Percentiles rank a stretch among this genome's conserved stretches.
Conservation (phyloP, 1,140 invertebrate genomes). For the Aphelenchoides besseyi region DNA sequence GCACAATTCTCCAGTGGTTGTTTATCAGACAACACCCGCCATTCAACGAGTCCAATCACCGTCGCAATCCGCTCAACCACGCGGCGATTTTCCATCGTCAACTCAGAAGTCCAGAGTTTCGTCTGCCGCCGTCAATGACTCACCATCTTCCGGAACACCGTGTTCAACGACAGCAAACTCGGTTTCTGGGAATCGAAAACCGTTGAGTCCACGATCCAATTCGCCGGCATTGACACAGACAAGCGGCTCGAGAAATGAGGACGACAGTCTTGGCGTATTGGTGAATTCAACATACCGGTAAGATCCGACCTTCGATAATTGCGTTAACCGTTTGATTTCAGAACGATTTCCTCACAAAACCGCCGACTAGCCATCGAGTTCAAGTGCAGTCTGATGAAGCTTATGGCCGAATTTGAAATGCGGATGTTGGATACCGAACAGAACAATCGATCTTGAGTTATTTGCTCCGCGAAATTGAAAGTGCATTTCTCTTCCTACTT, state of each 20-base stretch:
- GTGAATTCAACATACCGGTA: conserved; percentile 6
- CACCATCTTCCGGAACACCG: too few relatives aligned
- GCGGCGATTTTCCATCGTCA: too few relatives aligned
- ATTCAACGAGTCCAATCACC: too few relatives aligned
- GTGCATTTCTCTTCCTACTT: conserved; percentile 24
- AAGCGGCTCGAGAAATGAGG: background rate
- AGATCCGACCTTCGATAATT: background rate
- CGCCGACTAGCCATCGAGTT: conserved; percentile 8
- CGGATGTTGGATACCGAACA: background rate
- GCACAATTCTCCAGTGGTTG: background rate
- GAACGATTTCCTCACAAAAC: background rate
- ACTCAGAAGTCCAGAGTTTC: too few relatives aligned
- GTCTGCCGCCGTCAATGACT: too few relatives aligned
- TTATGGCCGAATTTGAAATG: conserved; percentile 1
- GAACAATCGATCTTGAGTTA: background rate
- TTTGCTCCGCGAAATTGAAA: too few relatives aligned
- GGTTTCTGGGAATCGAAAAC: too few relatives aligned
- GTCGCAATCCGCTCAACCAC: too few relatives aligned
- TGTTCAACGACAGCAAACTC: too few relatives aligned
- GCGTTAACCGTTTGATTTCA: background rate
- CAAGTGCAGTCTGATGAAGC: conserved; percentile 5
- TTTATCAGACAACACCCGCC: background rate
- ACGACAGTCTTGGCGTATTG: background rate
- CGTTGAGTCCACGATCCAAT: too few relatives aligned
- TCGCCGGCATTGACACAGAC: background rate